phyloP scores from a whole-genome alignment of 1,140 invertebrate genomes.

The Zaprionus ghesquierei region DNA sequence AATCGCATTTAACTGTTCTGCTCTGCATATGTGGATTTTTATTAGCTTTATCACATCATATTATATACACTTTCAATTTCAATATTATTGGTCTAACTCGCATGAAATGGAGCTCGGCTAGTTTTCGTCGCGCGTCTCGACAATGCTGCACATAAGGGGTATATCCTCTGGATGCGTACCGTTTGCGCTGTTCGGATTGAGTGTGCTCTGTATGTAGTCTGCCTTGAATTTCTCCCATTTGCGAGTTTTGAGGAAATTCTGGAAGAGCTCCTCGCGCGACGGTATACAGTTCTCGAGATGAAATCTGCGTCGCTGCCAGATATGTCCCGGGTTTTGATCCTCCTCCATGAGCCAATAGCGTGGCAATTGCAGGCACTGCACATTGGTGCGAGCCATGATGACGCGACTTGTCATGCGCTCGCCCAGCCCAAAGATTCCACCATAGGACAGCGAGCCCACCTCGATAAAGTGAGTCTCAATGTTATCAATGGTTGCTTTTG shows the following conservation, averaged over 20 bases:
- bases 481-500: neutral
- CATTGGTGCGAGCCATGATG: constrained; percentile 83
- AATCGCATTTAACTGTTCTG: too few species aligned
- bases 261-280: constrained; percentile 82
- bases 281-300: constrained; percentile 85
- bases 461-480: constrained; percentile 71
- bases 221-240: constrained; percentile 84
- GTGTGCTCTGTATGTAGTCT: constrained; percentile 71
- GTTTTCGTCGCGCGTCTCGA: constrained; percentile 50
- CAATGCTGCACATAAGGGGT: constrained; percentile 69
- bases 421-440: constrained; percentile 82
- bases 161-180: constrained; percentile 63
- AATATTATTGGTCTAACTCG: too few species aligned
- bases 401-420: constrained; percentile 84
- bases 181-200: constrained; percentile 15
- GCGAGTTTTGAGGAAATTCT: constrained; percentile 83
- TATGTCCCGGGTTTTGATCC: constrained; percentile 84
- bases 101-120: too few species aligned
- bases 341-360: constrained; percentile 84
- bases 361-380: constrained; percentile 84
- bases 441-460: constrained; percentile 72
- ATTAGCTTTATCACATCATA: neutral
- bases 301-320: constrained; percentile 84
- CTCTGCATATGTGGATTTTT: too few species aligned
- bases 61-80: constrained; percentile 13